Conservation (phyloP, 2,888 invertebrate species). For the Caenorhabditis sp. region DNA sequence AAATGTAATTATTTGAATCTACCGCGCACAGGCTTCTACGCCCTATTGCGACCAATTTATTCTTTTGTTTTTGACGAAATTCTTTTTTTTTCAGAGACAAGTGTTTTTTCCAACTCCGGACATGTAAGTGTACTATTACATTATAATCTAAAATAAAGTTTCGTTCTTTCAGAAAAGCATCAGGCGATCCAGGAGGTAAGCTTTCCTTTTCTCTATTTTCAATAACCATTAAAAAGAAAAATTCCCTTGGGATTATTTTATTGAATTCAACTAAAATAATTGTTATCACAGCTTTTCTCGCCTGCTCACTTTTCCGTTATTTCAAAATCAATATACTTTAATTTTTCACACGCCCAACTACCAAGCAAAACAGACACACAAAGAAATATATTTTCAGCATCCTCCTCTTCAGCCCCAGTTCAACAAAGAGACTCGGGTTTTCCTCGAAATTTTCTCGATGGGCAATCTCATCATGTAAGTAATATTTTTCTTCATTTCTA, state of each 20-base stretch:
- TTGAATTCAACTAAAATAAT: too few relatives aligned
- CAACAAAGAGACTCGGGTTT: not conserved
- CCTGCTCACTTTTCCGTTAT: not conserved
- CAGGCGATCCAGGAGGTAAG: not conserved
- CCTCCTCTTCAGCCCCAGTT: not conserved
- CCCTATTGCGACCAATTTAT: too few relatives aligned
- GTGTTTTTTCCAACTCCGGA: not conserved
- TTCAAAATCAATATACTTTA: not conserved
- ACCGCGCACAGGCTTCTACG: too few relatives aligned
- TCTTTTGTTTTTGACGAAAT: too few relatives aligned
- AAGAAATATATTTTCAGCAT: not conserved
- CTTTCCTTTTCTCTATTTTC: not conserved
- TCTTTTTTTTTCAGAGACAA: too few relatives aligned
- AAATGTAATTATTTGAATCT: not conserved
- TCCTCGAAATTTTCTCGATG: not conserved
- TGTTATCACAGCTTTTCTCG: not conserved
- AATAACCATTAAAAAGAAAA: too few relatives aligned
- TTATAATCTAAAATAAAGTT: not conserved
- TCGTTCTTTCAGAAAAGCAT: not conserved
- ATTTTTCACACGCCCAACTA: slow-evolving; percentile 1
- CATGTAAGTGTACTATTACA: too few relatives aligned
- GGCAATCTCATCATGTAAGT: not conserved
- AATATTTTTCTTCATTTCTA: not conserved
- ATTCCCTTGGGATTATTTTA: too few relatives aligned
- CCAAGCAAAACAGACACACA: not conserved